Base-by-base conservation (phyloP, 2,797 vertebrate genomes). In the Harpagifer antarcticus region DNA sequence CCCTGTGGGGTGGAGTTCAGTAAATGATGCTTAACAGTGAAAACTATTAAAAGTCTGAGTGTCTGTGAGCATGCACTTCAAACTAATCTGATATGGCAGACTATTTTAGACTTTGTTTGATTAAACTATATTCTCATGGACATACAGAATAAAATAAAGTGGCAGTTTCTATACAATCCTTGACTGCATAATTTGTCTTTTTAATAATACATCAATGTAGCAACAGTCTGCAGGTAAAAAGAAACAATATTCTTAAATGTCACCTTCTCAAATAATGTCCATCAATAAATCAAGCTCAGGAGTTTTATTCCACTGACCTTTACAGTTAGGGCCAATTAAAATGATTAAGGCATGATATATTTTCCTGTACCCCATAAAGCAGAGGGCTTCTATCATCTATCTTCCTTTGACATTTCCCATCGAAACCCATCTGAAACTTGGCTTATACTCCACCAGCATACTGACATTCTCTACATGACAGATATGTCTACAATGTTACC, bases 11-110 rank as follows among this genome's bases (percentile, higher is more conserved):
- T 57, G 55, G 85, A 59, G 58, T 85, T 87, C 78, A 91, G 84
- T 90, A 89, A 90, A 87, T 89, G 68, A 92, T 88, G 72, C 42
- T 57, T 44, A 82, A 74, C 71, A 71, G 53, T 75, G 45, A 56
- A 80, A 76, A 55, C 49, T 67, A 59, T 56, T 44, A 40, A 10
- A 50, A 47, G 37, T 27, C 3, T 57, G 40, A 49, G 58, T 56
- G 48, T 59, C 3, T 65, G 42, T 47, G 54, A 61, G 58, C 55
- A 68, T 65, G 62, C 16, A 86, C 62, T 74, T 45, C 23, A 82
- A 91, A 76, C 57, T 33, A 47, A 76, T 77, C 73, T 78, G 82
- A 81, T 74, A 71, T 37, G 3, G 62, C 68, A 62, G 61, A 83
- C 61, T 78, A 79, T 78, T 74, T 67, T 42, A 75, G 50, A 67